These are phyloP conservation scores for Oreonectes daqikongensis DNA, from an alignment of 2,797 vertebrate species.

Conservation along the genomic window DNA sequence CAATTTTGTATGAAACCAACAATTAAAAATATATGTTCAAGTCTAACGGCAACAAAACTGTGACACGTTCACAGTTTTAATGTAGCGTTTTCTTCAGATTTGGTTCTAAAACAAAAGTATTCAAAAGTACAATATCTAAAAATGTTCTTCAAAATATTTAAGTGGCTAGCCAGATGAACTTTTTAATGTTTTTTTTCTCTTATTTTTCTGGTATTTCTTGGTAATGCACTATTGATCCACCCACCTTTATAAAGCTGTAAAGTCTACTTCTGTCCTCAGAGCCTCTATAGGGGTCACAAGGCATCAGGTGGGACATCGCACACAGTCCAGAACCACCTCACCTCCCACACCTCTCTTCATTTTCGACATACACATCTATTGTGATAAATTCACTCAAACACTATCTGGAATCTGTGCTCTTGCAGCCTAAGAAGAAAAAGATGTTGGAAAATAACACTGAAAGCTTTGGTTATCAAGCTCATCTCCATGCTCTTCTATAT, in stretches of 20 bases:
- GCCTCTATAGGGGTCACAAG: constrained; percentile 7
- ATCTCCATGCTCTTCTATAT: constrained; percentile 19
- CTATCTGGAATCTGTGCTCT: constrained; percentile 21
- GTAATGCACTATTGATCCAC: constrained; percentile 39
- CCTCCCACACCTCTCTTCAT: background rate
- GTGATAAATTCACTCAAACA: constrained; percentile 43
- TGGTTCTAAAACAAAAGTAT: too few relatives aligned
- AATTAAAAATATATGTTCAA: background rate
- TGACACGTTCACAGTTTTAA: too few relatives aligned
- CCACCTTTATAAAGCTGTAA: constrained; percentile 1
- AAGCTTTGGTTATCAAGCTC: background rate
- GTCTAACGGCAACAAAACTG: background rate
- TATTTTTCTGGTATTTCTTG: constrained; percentile 8
- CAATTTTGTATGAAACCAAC: background rate
- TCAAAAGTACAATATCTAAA: too few relatives aligned
- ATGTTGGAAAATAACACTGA: background rate
- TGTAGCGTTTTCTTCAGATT: too few relatives aligned
- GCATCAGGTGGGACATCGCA: background rate
- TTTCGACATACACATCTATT: constrained; percentile 19
- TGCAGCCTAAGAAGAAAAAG: background rate
- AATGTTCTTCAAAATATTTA: too few relatives aligned
- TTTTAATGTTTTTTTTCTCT: background rate
- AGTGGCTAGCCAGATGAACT: background rate
- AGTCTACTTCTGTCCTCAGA: constrained; percentile 16
- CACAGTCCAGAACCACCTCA: constrained; percentile 3